Base-by-base conservation (phyloP, 2,888 invertebrate species). In the Dendrolimus houi region DNA sequence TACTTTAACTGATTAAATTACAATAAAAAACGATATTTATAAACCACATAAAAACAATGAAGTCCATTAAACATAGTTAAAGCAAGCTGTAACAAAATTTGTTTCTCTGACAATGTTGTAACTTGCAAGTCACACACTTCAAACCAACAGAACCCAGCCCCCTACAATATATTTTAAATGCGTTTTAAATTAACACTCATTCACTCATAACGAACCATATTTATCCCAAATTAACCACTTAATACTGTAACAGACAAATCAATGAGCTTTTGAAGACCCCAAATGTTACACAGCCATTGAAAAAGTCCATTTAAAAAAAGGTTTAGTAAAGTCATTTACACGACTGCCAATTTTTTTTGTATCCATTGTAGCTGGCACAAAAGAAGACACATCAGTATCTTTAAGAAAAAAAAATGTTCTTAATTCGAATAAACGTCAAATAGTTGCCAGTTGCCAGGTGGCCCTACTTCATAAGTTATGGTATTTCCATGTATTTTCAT, bases 331-430 rank as follows among this genome's bases (percentile, higher is more conserved):
- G 76, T 79, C 83, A 83, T 86, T 87, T 85, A 81, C 74, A 79
- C 69, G 47, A 64, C 75, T 77, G 87, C 87, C 85, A 88, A 88
- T 89, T 87, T 47, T 47, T 47, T 47, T 47, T 13, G 40, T 40
- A 12, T 59, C 81, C 62, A 81, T 88, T 89, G 87, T 88, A 72
- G 64, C 70, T 64, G 73, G 71, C 79, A 87, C 83, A 89, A 89
- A 87, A 81, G 89, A 88, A 89, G 89, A 89, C 83, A 89, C 83
- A 85, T 89, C 87, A 85, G 68, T 70, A 6, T 29, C 29, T 29
- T 70, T 65, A 63, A 70, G 71, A 77, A 77, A 83, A 77, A 83
- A 82, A 79, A 77, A 72, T 65, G 69, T 79, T 80, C 71, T 56
- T 77, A 86, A 80, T 81, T 85, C 68, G 76, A 85, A 81, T 69